Evolutionary conservation across 1,140 invertebrate genomes (phyloP).

Genomic region (Trichogramma pretiosum): DNA sequence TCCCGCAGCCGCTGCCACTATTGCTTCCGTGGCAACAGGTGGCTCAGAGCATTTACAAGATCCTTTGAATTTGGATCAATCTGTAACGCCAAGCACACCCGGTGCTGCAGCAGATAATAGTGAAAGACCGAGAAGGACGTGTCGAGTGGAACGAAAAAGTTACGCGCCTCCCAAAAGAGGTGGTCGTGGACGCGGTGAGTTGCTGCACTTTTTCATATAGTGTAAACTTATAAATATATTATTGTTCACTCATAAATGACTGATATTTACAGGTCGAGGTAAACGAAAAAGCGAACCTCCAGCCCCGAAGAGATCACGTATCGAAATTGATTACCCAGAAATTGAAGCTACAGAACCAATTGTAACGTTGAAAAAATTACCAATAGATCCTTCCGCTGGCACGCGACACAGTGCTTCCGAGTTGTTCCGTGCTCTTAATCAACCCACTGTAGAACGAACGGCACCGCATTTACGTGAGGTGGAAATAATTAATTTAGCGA

Average conservation of each 20-base stretch:
- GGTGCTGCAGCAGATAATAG: neutral
- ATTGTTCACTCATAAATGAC: neutral
- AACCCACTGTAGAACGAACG: slow-evolving; percentile 18
- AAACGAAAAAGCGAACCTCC: slow-evolving; percentile 36
- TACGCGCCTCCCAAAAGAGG: slow-evolving; percentile 43
- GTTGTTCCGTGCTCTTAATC: slow-evolving; percentile 30
- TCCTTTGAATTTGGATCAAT: slow-evolving; percentile 36
- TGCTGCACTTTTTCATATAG: slow-evolving; percentile 15
- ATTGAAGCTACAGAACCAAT: slow-evolving; percentile 35
- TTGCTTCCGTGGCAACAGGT: slow-evolving; percentile 12
- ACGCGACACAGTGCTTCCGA: slow-evolving; percentile 23
- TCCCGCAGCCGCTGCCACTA: slow-evolving; percentile 6
- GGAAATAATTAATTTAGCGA: neutral
- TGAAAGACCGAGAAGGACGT: slow-evolving; percentile 39
- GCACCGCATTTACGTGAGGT: neutral
- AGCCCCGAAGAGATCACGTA: slow-evolving; percentile 27
- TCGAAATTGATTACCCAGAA: slow-evolving; percentile 32
- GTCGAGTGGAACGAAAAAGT: slow-evolving; percentile 41
- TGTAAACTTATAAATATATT: neutral
- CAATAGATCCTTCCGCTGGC: neutral
- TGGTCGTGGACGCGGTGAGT: slow-evolving; percentile 35
- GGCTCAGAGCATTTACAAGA: slow-evolving; percentile 27
- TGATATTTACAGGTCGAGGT: slow-evolving; percentile 32
- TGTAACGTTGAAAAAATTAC: slow-evolving; percentile 29
- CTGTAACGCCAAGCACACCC: slow-evolving; percentile 4